A percentile compares a stretch with the other conserved stretches of the same genome.
These are phyloP conservation scores for Liparis tanakae DNA, from an alignment of 2,797 vertebrate genomes.

Conservation along the genomic window DNA sequence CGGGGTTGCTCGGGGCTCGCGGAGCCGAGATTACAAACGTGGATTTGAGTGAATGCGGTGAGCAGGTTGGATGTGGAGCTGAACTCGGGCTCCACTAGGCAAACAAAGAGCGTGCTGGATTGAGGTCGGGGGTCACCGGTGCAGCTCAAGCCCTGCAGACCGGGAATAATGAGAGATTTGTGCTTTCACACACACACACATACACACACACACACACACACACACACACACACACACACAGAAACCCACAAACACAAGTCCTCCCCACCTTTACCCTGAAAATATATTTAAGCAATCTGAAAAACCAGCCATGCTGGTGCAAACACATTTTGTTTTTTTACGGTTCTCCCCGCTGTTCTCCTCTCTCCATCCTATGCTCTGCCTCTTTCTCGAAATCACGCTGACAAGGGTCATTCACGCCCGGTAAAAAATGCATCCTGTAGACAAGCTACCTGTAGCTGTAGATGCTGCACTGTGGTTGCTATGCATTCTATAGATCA, in stretches of 20 bases:
- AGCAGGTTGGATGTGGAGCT: conserved; percentile 56
- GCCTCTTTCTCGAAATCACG: conserved; percentile 16
- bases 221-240: conserved; percentile 5
- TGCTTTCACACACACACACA: conserved; percentile 30
- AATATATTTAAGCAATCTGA: conserved; percentile 32
- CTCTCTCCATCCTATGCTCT: conserved; percentile 14
- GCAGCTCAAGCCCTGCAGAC: conserved; percentile 36
- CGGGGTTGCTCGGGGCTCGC: conserved; percentile 43
- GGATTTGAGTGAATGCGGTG: conserved; percentile 31
- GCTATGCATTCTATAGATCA: too few relatives aligned
- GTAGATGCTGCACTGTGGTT: too few relatives aligned
- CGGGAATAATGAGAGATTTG: conserved; percentile 38
- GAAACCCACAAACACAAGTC: conserved; percentile 7
- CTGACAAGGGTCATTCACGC: conserved; percentile 34
- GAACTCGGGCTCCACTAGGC: conserved; percentile 47
- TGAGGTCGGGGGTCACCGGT: conserved; percentile 36
- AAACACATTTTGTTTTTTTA: conserved; percentile 17
- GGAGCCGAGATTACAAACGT: conserved; percentile 56
- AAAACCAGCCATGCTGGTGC: conserved; percentile 25
- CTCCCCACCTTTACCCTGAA: conserved; percentile 14
- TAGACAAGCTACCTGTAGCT: too few relatives aligned
- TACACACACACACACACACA: neutral
- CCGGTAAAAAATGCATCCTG: conserved; percentile 22
- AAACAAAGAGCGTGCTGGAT: conserved; percentile 40
- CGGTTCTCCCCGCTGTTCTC: neutral